Base-by-base conservation (phyloP, 2,888 invertebrate species). In the Crepidodera aurea region DNA sequence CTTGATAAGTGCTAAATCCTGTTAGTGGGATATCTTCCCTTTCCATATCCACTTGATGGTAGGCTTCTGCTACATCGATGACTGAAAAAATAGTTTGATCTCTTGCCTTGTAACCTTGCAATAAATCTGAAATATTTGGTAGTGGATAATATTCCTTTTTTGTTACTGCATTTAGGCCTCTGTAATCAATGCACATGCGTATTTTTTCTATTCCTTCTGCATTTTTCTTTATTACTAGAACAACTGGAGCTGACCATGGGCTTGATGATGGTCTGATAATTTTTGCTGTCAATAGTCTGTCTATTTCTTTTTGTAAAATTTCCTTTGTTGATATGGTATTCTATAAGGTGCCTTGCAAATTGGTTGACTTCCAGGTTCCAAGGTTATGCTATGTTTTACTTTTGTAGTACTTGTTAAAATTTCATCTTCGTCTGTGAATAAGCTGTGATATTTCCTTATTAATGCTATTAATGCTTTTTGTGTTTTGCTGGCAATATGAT, bases 181-280 rank as follows among this genome's bases (percentile, higher is more conserved):
- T 50, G 12, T 62, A 62, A 27, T 65, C 62, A 10, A 65, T 62
- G 44, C 62, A 62, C 65, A 61, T 60, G 13, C 51, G 18, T 3
- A 64, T 46, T 53, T 64, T 64, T 40, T 64, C 61, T 22, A 40
- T 40, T 40, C 64, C 64, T 12, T 51, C 51, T 18, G 64, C 44
- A n/a, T 44, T 22, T 13, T n/a, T 51, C 32, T 64, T 60, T 0
- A 60, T 51, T n/a, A 64, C 57, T 29, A 64, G 22, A 8, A 63
- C 63, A 4, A 60, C 62, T 8, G 62, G 62, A 19, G 63, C 59
- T 25, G 59, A 60, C 55, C 57, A 64, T 29, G 64, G 64, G 19
- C 64, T 60, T 16, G 22, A 56, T 25, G 64, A 60, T 8, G 60
- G 60, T 25, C 57, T 25, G n/a, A 60, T 60, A 19, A 60, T 32